A percentile compares a stretch with the other conserved stretches of the same genome.
Evolutionary conservation across 1,140 invertebrate species (phyloP).

Genomic region (Ceratosolen solmsi): DNA sequence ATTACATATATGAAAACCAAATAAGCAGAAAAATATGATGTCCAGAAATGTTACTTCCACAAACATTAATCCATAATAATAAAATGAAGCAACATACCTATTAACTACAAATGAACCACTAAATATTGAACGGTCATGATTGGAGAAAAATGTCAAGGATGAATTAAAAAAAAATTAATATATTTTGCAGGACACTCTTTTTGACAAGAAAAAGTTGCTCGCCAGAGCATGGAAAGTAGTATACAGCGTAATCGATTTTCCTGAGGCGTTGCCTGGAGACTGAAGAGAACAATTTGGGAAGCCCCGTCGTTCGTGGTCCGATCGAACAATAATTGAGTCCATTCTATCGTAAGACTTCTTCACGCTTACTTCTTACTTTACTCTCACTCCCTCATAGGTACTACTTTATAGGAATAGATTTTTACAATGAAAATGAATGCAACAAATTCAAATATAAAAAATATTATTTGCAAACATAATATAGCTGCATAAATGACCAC

Average conservation of each 20-base stretch:
- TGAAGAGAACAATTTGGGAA: constrained; percentile 54
- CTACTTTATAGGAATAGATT: neutral
- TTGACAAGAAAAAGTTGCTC: neutral
- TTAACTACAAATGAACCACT: no score
- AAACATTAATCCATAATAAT: no score
- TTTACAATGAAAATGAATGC: neutral
- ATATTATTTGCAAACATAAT: no score
- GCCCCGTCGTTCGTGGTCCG: constrained; percentile 51
- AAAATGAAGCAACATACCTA: no score
- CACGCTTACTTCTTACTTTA: constrained; percentile 10
- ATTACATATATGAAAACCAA: no score
- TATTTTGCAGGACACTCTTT: neutral
- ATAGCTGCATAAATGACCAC: neutral
- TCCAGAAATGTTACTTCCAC: no score
- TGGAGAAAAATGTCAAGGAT: no score
- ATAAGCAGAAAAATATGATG: no score
- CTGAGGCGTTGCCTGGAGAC: constrained; percentile 52
- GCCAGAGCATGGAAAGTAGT: constrained; percentile 4
- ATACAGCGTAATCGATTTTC: constrained; percentile 33
- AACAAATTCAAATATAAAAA: neutral
- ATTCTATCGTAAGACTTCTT: constrained; percentile 54
- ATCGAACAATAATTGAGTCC: constrained; percentile 55
- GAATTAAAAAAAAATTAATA: constrained; percentile 30
- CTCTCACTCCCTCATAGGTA: no score
- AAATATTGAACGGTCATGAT: no score